Conservation (phyloP, 2,797 vertebrate species). For the Zalophus californianus region DNA sequence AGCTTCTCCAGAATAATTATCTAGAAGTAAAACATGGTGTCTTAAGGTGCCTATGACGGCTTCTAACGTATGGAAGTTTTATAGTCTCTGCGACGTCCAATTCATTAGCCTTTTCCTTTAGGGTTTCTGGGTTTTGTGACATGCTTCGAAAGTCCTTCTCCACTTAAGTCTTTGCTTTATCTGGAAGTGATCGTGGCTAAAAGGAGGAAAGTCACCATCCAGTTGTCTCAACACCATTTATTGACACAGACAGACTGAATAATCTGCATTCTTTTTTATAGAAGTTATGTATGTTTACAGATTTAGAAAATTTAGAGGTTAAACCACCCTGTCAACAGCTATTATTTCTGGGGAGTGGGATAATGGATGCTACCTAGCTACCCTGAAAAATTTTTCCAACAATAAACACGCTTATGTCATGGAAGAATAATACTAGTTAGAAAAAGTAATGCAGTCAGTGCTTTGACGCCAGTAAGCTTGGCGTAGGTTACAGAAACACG, state of each 20-base stretch:
- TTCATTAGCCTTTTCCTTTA: background rate
- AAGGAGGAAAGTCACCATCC: background rate
- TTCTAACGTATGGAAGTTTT: background rate
- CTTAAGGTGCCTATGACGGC: background rate
- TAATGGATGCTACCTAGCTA: background rate
- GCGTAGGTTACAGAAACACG: background rate
- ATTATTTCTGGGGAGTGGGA: background rate
- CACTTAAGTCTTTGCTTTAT: background rate
- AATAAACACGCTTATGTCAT: background rate
- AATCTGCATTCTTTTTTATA: background rate
- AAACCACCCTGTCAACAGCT: background rate
- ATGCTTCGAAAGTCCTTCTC: background rate
- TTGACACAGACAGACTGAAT: background rate
- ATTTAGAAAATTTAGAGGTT: background rate
- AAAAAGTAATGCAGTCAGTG: background rate
- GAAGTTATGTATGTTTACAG: background rate
- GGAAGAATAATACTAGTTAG: background rate
- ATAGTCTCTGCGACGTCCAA: rapidly evolving
- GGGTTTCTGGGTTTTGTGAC: background rate
- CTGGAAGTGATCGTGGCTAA: background rate
- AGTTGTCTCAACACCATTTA: background rate
- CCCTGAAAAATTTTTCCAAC: background rate
- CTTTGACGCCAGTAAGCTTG: background rate
- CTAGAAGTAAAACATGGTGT: background rate
- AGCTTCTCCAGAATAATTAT: background rate